These are phyloP conservation scores for Spermophilus dauricus DNA, from an alignment of 2,113 vertebrate genomes.

Conservation along the genomic window DNA sequence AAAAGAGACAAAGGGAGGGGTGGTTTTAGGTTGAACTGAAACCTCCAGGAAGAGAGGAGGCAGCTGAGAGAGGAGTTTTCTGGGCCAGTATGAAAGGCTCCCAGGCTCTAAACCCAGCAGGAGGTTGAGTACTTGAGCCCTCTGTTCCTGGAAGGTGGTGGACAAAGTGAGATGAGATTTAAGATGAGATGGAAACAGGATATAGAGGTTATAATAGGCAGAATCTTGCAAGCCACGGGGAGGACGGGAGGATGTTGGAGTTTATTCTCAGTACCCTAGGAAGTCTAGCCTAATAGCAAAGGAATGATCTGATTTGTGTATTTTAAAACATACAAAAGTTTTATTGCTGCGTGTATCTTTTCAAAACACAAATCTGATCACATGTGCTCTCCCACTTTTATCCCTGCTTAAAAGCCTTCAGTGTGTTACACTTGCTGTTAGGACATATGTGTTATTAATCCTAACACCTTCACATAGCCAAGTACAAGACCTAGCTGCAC, in stretches of 20 bases:
- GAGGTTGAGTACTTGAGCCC: neutral
- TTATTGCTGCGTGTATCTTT: neutral
- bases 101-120: neutral
- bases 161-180: neutral
- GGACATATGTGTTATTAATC: neutral
- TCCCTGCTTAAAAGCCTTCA: neutral
- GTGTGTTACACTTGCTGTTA: neutral
- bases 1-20: too few species aligned
- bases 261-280: neutral
- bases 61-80: neutral
- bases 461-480: neutral
- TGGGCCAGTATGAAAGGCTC: neutral
- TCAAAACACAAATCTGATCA: neutral
- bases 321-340: neutral
- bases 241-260: neutral
- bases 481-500: neutral
- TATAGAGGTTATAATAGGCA: neutral
- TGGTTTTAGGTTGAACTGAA: neutral
- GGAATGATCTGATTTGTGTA: neutral
- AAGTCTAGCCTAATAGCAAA: neutral
- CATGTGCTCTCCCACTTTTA: neutral
- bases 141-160: neutral
- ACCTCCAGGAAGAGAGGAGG: neutral
- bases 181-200: too few species aligned
- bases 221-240: neutral